Conservation (phyloP, 2,888 invertebrate genomes). For the Eumacrocentrus americanus region DNA sequence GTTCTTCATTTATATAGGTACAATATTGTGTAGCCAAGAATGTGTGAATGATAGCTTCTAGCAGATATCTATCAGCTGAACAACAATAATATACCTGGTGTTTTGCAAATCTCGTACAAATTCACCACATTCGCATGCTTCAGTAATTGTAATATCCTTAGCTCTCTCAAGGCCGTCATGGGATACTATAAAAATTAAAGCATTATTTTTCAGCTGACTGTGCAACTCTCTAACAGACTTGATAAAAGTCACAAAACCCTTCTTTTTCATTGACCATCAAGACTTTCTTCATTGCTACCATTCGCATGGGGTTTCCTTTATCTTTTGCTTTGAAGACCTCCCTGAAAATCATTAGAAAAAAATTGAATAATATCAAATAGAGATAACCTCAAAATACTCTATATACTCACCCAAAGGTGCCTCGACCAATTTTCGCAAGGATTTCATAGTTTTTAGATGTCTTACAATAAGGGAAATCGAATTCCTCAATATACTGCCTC, state of each 20-base stretch:
- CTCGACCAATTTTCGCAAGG: too few species aligned
- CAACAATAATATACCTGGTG: neutral
- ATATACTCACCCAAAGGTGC: too few species aligned
- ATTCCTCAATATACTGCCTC: too few species aligned
- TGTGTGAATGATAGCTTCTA: too few species aligned
- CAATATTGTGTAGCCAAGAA: too few species aligned
- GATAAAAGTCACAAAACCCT: conserved; percentile 73
- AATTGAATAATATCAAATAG: neutral
- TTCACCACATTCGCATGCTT: conserved; percentile 98
- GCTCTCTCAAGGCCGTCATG: conserved; percentile 96
- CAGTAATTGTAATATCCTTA: conserved; percentile 89
- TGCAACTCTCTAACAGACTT: neutral
- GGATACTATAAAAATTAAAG: conserved; percentile 74
- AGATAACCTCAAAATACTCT: too few species aligned
- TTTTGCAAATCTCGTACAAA: conserved; percentile 88
- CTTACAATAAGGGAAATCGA: too few species aligned
- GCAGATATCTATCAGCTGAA: too few species aligned
- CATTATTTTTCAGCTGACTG: too few species aligned
- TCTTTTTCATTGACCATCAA: conserved; percentile 99
- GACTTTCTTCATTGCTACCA: conserved; percentile 98
- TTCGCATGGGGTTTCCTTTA: conserved; percentile 81
- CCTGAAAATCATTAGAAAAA: conserved; percentile 62
- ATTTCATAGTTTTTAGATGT: too few species aligned
- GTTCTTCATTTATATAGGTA: neutral
- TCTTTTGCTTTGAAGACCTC: conserved; percentile 98